Evolutionary conservation across 2,888 invertebrate genomes (phyloP), one percentile per base, ranked within the genome.

Genomic region (Oeneis ivallda): DNA sequence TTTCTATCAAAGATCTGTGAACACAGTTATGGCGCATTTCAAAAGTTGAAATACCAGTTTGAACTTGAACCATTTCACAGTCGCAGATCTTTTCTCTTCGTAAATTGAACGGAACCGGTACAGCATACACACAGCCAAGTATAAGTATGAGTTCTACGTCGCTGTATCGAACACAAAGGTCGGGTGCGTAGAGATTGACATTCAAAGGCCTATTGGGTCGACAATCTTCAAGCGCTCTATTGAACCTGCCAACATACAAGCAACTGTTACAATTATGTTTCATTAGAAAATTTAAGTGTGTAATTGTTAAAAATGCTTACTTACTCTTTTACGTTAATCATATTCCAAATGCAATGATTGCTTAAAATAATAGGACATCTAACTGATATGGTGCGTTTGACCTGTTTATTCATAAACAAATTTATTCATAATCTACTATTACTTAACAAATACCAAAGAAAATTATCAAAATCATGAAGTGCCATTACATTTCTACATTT

Each of bases 311-410:
- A 19, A 49, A 4, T 49, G 5, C 11, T 45, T 71, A 85, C 92
- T 74, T 74, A 92, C 92, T 84, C 87, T 26, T 86, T 80, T 0
- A 92, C 79, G 67, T 92, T 91, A n/a, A 81, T 75, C 41, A 91
- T 84, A 71, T 88, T 90, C 92, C 92, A 91, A 59, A 91, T 80
- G 70, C 89, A 89, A 68, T 92, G 85, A 74, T 92, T 88, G 71
- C 89, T 91, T 62, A 92, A 76, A 70, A 89, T 89, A 8, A 91
- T 81, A 4, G 89, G 89, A 70, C 89, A 84, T 76, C 82, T 84
- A 0, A 84, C 81, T 9, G 87, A 86, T 71, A 92, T 82, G 1
- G 92, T 89, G 4, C 92, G 81, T 71, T 89, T 87, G 8, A 92
- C 78, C 92, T 92, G 75, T 53, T 83, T 80, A 5, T 43, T 0